phyloP scores from a whole-genome alignment of 2,113 vertebrate genomes.

The Burhinus bistriatus region DNA sequence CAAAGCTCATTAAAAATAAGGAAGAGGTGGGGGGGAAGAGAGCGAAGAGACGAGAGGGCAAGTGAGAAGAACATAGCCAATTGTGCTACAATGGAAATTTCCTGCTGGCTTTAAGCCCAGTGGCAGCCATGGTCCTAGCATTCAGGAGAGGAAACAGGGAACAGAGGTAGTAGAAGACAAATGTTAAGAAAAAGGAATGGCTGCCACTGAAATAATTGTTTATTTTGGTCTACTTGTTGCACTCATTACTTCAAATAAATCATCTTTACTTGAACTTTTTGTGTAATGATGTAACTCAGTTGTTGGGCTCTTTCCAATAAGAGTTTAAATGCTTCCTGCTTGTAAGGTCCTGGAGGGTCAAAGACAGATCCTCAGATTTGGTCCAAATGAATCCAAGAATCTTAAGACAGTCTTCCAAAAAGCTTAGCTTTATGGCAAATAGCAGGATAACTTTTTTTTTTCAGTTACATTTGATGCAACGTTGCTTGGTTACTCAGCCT shows the following conservation, averaged over 20 bases:
- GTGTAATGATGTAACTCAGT: background rate
- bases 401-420: background rate
- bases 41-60: background rate
- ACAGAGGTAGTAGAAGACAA: background rate
- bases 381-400: background rate
- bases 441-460: background rate
- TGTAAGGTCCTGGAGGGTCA: background rate
- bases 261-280: background rate
- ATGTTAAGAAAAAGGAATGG: background rate
- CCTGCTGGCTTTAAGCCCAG: background rate
- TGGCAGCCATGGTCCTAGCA: background rate
- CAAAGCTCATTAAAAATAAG: background rate
- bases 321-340: background rate
- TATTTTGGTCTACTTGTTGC: background rate
- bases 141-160: background rate
- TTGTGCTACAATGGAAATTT: background rate
- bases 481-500: background rate
- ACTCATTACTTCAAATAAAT: background rate
- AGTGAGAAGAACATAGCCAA: background rate
- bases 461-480: background rate
- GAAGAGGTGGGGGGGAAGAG: background rate
- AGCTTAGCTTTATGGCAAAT: background rate
- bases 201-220: background rate
- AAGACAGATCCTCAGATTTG: background rate
- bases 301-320: background rate